phyloP scores from a whole-genome alignment of 2,888 invertebrate species.

The Xestoiulus laeticollis region DNA sequence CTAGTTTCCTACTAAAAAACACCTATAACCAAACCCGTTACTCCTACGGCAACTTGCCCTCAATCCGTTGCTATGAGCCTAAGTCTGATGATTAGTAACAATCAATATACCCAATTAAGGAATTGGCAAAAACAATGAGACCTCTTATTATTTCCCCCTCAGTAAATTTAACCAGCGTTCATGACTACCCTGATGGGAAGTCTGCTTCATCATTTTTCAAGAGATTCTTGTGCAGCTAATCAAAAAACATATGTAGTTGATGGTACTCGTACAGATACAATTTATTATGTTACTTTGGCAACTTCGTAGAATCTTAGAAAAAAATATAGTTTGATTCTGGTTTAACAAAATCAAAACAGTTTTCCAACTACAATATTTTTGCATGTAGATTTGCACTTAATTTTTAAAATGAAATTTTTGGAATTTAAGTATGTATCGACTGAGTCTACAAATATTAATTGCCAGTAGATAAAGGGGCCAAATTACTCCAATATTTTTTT shows the following conservation, averaged over 20 bases:
- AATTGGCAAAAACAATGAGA: not conserved
- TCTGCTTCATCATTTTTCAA: not conserved
- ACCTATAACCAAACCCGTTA: not conserved
- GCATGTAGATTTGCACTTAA: too few species aligned
- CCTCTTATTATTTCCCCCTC: not conserved
- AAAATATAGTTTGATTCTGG: too few species aligned
- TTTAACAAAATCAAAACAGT: too few species aligned
- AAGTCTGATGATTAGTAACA: not conserved
- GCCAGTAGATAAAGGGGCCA: too few species aligned
- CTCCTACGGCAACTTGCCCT: not conserved
- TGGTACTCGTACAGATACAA: too few species aligned
- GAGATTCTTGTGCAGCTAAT: not conserved
- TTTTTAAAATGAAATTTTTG: too few species aligned
- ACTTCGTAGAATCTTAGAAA: too few species aligned
- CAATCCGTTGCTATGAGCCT: not conserved
- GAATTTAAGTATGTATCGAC: too few species aligned
- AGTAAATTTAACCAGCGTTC: constrained; percentile 12
- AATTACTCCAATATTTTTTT: too few species aligned
- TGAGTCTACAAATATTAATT: too few species aligned
- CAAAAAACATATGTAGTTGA: too few species aligned
- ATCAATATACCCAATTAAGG: constrained; percentile 12
- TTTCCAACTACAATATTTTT: too few species aligned
- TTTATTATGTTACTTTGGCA: not conserved
- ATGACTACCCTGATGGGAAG: not conserved
- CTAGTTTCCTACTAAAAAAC: constrained; percentile 2